Percentiles rank a stretch among this genome's conserved stretches.
Conservation (phyloP, 2,888 invertebrate genomes). For the Heliconius cydno region DNA sequence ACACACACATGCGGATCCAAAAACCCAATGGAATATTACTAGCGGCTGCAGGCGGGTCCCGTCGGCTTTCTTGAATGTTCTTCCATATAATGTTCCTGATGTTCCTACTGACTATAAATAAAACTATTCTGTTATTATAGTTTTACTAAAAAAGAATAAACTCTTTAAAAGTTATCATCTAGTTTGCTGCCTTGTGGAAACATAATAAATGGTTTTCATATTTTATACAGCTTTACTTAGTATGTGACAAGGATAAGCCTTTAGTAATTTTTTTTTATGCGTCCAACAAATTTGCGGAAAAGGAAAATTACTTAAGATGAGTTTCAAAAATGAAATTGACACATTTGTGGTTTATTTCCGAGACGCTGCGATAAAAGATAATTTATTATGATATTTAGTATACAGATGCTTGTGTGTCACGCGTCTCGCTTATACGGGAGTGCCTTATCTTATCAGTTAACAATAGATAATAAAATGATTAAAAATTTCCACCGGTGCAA, state of each 20-base stretch:
- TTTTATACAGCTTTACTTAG: background rate
- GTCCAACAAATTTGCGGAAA: background rate
- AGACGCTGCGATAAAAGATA: conserved; percentile 59
- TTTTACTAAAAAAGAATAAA: background rate
- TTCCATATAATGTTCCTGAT: conserved; percentile 36
- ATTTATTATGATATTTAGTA: conserved; percentile 55
- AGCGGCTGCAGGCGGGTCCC: conserved; percentile 53
- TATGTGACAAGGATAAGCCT: no score
- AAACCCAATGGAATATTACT: conserved; percentile 75
- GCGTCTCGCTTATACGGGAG: conserved; percentile 60
- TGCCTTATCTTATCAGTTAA: conserved; percentile 74
- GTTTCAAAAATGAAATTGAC: conserved; percentile 37
- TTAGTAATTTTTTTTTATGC: background rate
- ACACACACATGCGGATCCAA: conserved; percentile 53
- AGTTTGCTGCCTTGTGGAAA: background rate
- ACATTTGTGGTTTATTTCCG: conserved; percentile 56
- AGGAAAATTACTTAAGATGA: conserved; percentile 10
- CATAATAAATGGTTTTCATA: background rate
- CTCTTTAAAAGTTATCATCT: background rate
- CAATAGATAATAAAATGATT: conserved; percentile 66
- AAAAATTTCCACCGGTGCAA: conserved; percentile 68
- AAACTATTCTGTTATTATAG: no score
- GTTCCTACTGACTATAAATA: no score
- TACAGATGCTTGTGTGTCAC: conserved; percentile 67
- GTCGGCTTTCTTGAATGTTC: conserved; percentile 59